Base-by-base conservation (phyloP, 2,797 vertebrate genomes). In the Melanotaenia nigrans region DNA sequence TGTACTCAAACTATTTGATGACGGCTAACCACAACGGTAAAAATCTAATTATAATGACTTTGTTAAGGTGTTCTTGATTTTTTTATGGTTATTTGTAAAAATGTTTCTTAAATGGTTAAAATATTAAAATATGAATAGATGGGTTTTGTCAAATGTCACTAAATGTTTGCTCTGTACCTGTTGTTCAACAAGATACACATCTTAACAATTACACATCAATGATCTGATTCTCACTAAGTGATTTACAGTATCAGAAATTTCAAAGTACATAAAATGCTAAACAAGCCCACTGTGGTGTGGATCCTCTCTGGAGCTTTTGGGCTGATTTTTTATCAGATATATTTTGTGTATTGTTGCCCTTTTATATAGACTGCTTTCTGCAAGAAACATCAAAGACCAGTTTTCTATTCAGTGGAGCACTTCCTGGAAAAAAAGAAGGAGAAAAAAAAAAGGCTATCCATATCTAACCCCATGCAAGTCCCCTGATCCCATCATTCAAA, bases 401-500 rank as follows among this genome's bases (percentile, higher is more conserved):
- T 86, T 81, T 67, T 45, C 83, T 82, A 79, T 89, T 90, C 84
- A 88, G 88, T 86, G 65, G 66, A 86, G 87, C 89, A 89, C 80
- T 79, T 88, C 77, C 82, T 68, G 84, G 54, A 77, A 88, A 64
- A 71, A 51, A 53, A 36, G 87, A 79, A 59, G 65, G 36, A 36
- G 87, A 78, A 59, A 60, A 49, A 42, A 49, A 92, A 85, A 88
- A 81, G 61, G 54, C 86, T 86, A 86, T 78, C 91, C 76, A 89
- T 84, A 88, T 84, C 81, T 85, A 88, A 88, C 91, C 87, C 89
- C 78, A 55, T 78, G 88, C 82, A 82, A 91, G 87, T 91, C 90
- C 90, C 89, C 77, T 84, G 85, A 90, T 91, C 90, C 93, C 91
- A 92, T 95, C 93, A 92, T 91, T 95, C 89, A 82, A 93, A 95